Evolutionary conservation across 2,113 vertebrate genomes (phyloP).

Genomic region (Emydocephalus ijimae): DNA sequence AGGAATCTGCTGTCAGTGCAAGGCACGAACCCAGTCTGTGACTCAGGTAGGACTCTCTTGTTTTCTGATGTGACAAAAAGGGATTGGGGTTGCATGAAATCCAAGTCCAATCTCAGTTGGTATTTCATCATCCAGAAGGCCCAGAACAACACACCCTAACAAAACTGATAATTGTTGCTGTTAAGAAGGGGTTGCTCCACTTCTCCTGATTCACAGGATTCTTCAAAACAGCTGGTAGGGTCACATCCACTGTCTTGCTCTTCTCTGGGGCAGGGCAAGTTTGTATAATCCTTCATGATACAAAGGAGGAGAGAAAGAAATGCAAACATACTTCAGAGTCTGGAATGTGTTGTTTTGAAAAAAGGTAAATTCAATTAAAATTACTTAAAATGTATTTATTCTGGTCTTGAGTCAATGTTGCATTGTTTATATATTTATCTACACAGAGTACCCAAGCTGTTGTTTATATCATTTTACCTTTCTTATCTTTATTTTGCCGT

Average conservation of each 20-base stretch:
- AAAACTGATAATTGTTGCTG: slow-evolving; percentile 95
- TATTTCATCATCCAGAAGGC: background rate
- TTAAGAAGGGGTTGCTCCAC: slow-evolving; percentile 81
- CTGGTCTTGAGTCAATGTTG: background rate
- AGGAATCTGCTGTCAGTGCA: background rate
- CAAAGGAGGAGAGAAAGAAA: background rate
- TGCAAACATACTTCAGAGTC: background rate
- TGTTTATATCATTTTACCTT: background rate
- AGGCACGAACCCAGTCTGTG: background rate
- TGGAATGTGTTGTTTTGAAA: background rate
- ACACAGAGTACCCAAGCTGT: background rate
- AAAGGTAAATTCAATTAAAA: background rate
- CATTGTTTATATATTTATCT: background rate
- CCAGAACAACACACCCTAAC: slow-evolving; percentile 59
- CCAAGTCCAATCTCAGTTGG: background rate
- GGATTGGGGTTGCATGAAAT: background rate
- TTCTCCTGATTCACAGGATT: slow-evolving; percentile 81
- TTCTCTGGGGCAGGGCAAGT: slow-evolving; percentile 58
- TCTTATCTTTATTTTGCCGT: background rate
- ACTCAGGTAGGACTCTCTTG: background rate
- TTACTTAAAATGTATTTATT: background rate
- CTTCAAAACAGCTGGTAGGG: slow-evolving; percentile 70
- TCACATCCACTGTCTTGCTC: slow-evolving; percentile 72
- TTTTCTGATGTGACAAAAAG: background rate
- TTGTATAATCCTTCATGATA: slow-evolving; percentile 66